These are phyloP conservation scores for Eledona agricola DNA, from an alignment of 2,888 invertebrate genomes.

Conservation along the genomic window DNA sequence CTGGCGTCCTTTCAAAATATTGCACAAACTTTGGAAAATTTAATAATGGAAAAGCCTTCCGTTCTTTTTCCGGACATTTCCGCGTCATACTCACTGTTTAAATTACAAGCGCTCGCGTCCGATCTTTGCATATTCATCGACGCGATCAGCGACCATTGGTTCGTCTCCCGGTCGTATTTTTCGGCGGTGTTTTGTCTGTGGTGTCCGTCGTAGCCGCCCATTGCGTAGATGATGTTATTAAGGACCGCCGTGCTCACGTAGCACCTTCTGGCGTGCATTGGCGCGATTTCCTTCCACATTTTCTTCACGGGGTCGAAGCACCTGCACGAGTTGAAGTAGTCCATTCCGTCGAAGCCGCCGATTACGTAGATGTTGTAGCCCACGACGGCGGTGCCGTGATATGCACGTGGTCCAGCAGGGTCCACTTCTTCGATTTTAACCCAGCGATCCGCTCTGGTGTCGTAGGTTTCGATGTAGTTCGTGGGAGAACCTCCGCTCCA, in stretches of 20 bases:
- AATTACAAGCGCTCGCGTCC: constrained; percentile 89
- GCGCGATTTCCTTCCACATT: constrained; percentile 86
- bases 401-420: constrained; percentile 85
- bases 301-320: constrained; percentile 88
- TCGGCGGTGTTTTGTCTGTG: constrained; percentile 88
- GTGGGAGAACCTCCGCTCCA: constrained; percentile 82
- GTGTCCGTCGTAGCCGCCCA: constrained; percentile 89
- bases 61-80: too few species aligned
- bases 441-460: constrained; percentile 90
- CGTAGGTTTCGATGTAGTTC: constrained; percentile 86
- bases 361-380: constrained; percentile 87
- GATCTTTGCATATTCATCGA: constrained; percentile 90
- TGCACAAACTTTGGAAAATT: constrained; percentile 11
- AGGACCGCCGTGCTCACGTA: constrained; percentile 87
- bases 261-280: constrained; percentile 89
- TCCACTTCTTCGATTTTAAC: constrained; percentile 83
- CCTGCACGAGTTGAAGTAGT: constrained; percentile 53
- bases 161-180: constrained; percentile 81
- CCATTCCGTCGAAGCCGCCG: constrained; percentile 88
- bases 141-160: constrained; percentile 88
- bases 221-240: constrained; percentile 81
- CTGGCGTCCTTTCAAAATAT: constrained; percentile 17
- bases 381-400: constrained; percentile 92
- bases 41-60: too few species aligned
- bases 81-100: constrained; percentile 69